Evolutionary conservation across 2,888 invertebrate species (phyloP).

Genomic region (Philopedon plagiatum): DNA sequence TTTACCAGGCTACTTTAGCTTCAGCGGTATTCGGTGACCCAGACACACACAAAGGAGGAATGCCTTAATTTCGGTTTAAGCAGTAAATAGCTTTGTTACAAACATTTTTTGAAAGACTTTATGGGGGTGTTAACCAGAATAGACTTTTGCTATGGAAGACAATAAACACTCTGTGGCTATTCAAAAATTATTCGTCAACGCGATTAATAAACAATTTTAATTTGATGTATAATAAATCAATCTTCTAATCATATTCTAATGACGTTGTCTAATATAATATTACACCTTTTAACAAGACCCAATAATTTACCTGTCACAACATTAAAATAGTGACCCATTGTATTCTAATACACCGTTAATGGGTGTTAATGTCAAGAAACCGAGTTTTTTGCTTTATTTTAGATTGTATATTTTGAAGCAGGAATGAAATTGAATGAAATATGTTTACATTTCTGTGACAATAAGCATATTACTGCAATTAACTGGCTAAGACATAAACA

Average conservation of each 20-base stretch:
- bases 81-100: too few relatives aligned
- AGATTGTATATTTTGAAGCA: neutral
- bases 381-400: constrained; percentile 5
- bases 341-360: constrained; percentile 12
- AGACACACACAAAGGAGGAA: too few relatives aligned
- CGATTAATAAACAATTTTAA: too few relatives aligned
- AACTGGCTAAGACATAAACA: constrained; percentile 29
- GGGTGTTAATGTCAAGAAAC: constrained; percentile 8
- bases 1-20: too few relatives aligned
- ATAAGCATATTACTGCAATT: constrained; percentile 26
- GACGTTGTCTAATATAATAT: neutral
- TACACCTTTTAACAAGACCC: constrained; percentile 5
- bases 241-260: neutral
- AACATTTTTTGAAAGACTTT: too few relatives aligned
- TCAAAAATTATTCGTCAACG: too few relatives aligned
- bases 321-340: constrained; percentile 1
- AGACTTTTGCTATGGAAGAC: too few relatives aligned
- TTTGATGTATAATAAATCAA: constrained; percentile 7
- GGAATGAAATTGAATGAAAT: constrained; percentile 28
- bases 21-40: too few relatives aligned
- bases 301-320: constrained; percentile 4
- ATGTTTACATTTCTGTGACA: constrained; percentile 27
- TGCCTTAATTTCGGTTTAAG: too few relatives aligned
- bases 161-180: too few relatives aligned
- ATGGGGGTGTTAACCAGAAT: too few relatives aligned